Base-by-base conservation (phyloP, 2,797 vertebrate species). In the Eulemur albifrons region DNA sequence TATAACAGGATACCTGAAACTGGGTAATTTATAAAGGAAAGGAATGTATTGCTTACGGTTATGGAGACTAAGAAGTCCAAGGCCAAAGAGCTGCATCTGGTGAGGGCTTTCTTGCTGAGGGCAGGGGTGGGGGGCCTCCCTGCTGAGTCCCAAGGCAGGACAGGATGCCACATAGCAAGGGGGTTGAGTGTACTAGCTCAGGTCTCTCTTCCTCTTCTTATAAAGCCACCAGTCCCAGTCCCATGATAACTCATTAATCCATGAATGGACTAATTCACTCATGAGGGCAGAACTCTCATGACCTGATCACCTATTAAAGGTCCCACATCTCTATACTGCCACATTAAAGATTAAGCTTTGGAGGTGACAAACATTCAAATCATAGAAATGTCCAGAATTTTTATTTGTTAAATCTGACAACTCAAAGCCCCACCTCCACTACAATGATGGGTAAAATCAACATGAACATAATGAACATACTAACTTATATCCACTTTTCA, bases 341-440 rank as follows among this genome's bases (percentile, higher is more conserved):
- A 79, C 13, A 52, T 2, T 54, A 50, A 50, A 21, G 50, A 79
- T 38, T 35, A 79, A 54, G 21, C 14, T 79, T 79, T 79, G 52
- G 21, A 54, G 21, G 21, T 23, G 9, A 25, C 50, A 54, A 54
- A 40, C 52, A 79, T 38, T 54, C 50, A 54, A 54, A 54, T 23
- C n/a, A 52, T 35, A 54, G 21, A 50, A 54, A n/a, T 79, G 18
- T n/a, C 25, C 72, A 72, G 9, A 50, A 61, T 79, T 97, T 95
- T 79, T 83, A 70, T 76, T 92, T 77, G 54, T n/a, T 91, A 96
- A 93, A 69, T 30, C 25, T 21, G 69, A 32, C 13, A 65, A 93
- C 23, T 93, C 25, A 3, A 25, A 73, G 50, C 32, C 43, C 12
- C 5, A 57, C 13, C 27, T 84, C 79, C 35, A 61, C 5, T 20